Percentiles rank a stretch among this genome's conserved stretches.
These are phyloP conservation scores for Ibycter americanus DNA, from an alignment of 2,797 vertebrate species.

Conservation along the genomic window DNA sequence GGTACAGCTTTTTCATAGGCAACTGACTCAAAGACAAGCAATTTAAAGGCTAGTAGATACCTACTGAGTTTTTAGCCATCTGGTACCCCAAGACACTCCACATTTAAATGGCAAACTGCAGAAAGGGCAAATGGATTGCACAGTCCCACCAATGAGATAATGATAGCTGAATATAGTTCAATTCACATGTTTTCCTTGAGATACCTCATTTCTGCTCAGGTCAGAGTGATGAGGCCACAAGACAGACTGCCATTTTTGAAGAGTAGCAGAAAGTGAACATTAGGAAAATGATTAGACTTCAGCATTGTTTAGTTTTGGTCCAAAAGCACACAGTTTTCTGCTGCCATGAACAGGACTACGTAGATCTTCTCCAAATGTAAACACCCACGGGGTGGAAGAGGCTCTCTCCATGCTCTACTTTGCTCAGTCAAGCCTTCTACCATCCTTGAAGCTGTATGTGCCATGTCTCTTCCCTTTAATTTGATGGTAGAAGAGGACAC, in stretches of 20 bases:
- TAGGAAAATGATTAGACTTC: background rate
- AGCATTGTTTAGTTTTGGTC: background rate
- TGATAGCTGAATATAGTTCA: background rate
- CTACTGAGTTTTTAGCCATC: background rate
- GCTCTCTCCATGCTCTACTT: background rate
- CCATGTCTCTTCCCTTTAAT: background rate
- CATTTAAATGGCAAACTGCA: background rate
- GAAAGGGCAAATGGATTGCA: background rate
- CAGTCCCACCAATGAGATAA: background rate
- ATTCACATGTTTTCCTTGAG: background rate
- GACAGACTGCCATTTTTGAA: background rate
- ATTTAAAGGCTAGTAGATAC: background rate
- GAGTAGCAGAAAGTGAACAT: background rate
- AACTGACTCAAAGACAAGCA: background rate
- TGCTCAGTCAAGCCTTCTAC: background rate
- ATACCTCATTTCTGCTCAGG: background rate
- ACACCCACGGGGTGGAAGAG: background rate
- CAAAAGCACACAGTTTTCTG: background rate
- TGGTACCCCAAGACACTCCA: background rate
- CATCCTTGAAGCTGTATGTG: background rate
- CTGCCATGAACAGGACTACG: background rate
- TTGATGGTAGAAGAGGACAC: background rate
- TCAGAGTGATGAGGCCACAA: background rate
- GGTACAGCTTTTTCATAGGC: background rate
- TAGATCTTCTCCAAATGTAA: background rate